Conservation (phyloP, 2,113 vertebrate genomes). For the Excalfactoria chinensis region DNA sequence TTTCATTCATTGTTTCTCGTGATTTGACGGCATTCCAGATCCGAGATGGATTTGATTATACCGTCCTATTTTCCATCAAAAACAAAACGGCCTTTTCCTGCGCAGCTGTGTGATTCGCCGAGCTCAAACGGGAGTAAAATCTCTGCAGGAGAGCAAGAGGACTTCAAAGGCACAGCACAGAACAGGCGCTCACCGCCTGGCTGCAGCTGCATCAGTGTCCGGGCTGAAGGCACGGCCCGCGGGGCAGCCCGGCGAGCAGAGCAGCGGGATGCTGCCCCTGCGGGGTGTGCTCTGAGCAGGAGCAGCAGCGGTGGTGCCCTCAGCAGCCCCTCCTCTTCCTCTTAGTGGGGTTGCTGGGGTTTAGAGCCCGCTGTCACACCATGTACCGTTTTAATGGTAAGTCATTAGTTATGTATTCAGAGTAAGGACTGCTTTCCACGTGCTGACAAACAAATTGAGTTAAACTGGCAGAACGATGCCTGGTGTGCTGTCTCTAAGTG, state of each 20-base stretch:
- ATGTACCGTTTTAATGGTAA: background rate
- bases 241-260: background rate
- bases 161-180: background rate
- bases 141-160: background rate
- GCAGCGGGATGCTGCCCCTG: background rate
- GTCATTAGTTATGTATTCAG: background rate
- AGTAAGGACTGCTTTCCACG: background rate
- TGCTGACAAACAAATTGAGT: background rate
- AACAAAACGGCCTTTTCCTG: background rate
- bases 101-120: background rate
- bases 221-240: too few relatives aligned
- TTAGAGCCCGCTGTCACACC: background rate
- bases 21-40: background rate
- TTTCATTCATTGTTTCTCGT: too few relatives aligned
- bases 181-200: background rate
- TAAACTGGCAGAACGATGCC: background rate
- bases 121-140: background rate
- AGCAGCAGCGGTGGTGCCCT: background rate
- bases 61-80: background rate
- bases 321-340: background rate
- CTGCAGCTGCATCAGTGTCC: background rate
- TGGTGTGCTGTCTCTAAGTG: background rate
- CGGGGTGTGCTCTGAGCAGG: too few relatives aligned
- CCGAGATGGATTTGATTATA: background rate
- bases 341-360: fast-evolving